Conservation (phyloP, 2,888 invertebrate genomes). For the Smittia sp. region DNA sequence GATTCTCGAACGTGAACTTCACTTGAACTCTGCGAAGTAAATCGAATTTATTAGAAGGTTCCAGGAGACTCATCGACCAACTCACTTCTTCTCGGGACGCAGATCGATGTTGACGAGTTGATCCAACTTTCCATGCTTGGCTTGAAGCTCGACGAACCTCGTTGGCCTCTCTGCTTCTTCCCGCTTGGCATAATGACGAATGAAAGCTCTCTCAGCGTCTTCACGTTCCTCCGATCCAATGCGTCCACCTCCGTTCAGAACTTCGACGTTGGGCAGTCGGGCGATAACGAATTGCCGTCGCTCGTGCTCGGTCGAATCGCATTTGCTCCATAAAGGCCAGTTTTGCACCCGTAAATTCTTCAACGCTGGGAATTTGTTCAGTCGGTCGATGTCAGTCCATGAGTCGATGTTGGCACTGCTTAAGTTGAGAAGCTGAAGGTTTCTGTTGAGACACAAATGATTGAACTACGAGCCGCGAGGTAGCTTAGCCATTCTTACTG, state of each 20-base stretch:
- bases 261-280: slow-evolving; percentile 78
- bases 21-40: slow-evolving; percentile 64
- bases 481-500: not conserved
- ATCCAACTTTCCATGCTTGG: slow-evolving; percentile 84
- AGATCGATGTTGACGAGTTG: slow-evolving; percentile 86
- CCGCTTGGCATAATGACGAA: slow-evolving; percentile 86
- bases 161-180: slow-evolving; percentile 78
- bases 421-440: slow-evolving; percentile 75
- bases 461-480: not conserved
- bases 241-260: slow-evolving; percentile 84
- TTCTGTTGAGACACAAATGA: slow-evolving; percentile 44
- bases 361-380: slow-evolving; percentile 78
- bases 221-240: slow-evolving; percentile 83
- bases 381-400: slow-evolving; percentile 86
- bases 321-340: slow-evolving; percentile 71
- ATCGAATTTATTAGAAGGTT: not conserved
- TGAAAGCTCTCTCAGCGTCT: slow-evolving; percentile 89
- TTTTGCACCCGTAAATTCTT: slow-evolving; percentile 76
- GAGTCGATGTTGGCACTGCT: slow-evolving; percentile 78
- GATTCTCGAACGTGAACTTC: slow-evolving; percentile 74
- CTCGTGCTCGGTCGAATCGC: slow-evolving; percentile 86
- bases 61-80: not conserved
- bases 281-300: slow-evolving; percentile 83
- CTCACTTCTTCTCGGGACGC: slow-evolving; percentile 70
- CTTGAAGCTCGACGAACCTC: slow-evolving; percentile 72